These are phyloP conservation scores for Heliconius melpomene DNA, from an alignment of 1,140 invertebrate species.

Conservation along the genomic window DNA sequence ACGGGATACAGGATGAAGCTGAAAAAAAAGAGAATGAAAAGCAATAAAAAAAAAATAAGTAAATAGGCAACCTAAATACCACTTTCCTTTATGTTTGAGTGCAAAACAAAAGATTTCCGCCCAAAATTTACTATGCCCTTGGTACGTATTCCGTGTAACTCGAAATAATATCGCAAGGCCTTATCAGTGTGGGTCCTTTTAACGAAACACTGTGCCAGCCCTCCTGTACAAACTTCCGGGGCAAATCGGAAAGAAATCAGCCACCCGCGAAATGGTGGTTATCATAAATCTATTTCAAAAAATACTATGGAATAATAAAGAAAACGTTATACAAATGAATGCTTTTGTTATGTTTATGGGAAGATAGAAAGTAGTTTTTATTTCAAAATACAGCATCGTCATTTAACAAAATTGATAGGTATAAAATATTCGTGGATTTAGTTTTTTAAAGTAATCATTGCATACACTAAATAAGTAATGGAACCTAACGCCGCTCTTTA, in stretches of 20 bases:
- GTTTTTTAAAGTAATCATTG: too few relatives aligned
- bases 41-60: not conserved
- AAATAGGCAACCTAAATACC: not conserved
- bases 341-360: not conserved
- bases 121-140: not conserved
- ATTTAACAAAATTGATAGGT: not conserved
- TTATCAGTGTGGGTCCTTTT: constrained; percentile 1
- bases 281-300: constrained; percentile 27
- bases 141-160: not conserved
- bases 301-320: constrained; percentile 11
- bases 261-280: constrained; percentile 16
- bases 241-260: constrained; percentile 24
- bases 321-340: constrained; percentile 8
- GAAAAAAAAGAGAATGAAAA: not conserved
- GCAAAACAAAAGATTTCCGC: not conserved
- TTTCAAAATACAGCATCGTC: not conserved
- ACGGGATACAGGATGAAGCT: too few relatives aligned
- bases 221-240: constrained; percentile 17
- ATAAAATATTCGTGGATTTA: too few relatives aligned
- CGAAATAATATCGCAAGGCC: not conserved
- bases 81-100: not conserved
- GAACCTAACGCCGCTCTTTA: too few relatives aligned
- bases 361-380: not conserved
- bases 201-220: not conserved
- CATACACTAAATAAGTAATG: too few relatives aligned